A percentile compares a stretch with the other conserved stretches of the same genome.
These are phyloP conservation scores for Hedya salicella DNA, from an alignment of 2,888 invertebrate species.

Conservation along the genomic window DNA sequence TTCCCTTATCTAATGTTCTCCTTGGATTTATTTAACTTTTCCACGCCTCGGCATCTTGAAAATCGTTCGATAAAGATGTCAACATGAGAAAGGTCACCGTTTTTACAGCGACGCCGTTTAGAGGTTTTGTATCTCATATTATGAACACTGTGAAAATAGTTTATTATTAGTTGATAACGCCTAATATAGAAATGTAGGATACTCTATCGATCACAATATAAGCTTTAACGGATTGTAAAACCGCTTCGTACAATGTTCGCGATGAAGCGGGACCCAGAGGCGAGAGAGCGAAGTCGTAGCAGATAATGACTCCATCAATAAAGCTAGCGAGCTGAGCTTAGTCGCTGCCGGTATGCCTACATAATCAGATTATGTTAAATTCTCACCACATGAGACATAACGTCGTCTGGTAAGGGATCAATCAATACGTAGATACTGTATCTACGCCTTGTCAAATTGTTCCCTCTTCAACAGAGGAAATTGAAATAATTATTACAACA, in stretches of 20 bases:
- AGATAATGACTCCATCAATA: constrained; percentile 51
- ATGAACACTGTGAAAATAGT: no score
- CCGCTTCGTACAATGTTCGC: constrained; percentile 16
- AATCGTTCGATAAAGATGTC: constrained; percentile 81
- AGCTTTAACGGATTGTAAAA: constrained; percentile 20
- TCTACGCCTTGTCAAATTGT: constrained; percentile 17
- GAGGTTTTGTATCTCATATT: constrained; percentile 20
- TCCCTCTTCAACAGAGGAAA: constrained; percentile 24
- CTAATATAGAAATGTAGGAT: not conserved
- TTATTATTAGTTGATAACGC: no score
- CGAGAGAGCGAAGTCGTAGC: constrained; percentile 33
- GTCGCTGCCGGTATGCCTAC: constrained; percentile 49
- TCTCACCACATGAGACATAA: constrained; percentile 49
- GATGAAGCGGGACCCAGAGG: constrained; percentile 19
- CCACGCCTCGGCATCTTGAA: constrained; percentile 79
- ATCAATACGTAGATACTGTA: constrained; percentile 47
- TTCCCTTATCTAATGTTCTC: constrained; percentile 83
- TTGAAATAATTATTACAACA: constrained; percentile 34
- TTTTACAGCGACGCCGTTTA: constrained; percentile 55
- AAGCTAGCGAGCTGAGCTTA: constrained; percentile 44
- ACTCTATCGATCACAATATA: constrained; percentile 4
- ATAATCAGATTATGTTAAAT: constrained; percentile 59
- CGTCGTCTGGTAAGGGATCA: constrained; percentile 48
- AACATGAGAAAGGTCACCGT: constrained; percentile 75
- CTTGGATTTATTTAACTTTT: constrained; percentile 83